Conservation (phyloP, 2,888 invertebrate species). For the Leucania comma region DNA sequence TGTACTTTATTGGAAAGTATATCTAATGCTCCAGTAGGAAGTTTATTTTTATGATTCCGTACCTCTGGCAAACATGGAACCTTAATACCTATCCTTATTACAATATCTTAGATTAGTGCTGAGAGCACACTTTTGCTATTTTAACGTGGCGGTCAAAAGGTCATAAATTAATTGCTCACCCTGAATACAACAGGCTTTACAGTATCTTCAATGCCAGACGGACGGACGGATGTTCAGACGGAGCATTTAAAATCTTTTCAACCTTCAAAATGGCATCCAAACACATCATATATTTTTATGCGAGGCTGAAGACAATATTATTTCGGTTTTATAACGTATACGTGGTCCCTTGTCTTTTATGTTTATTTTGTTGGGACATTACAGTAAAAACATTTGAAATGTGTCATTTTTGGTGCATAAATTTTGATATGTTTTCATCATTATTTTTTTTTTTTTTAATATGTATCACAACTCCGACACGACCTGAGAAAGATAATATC, state of each 20-base stretch:
- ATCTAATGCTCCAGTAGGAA: too few species aligned
- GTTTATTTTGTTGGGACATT: slow-evolving; percentile 44
- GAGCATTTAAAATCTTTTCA: slow-evolving; percentile 36
- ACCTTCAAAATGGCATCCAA: slow-evolving; percentile 40
- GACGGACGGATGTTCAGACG: too few species aligned
- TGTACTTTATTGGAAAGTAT: background rate
- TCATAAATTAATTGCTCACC: background rate
- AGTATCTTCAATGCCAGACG: background rate
- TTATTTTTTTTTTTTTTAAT: too few species aligned
- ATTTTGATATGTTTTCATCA: slow-evolving; percentile 16
- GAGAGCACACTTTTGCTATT: too few species aligned
- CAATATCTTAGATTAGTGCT: too few species aligned
- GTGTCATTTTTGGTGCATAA: slow-evolving; percentile 27
- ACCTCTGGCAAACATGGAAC: too few species aligned
- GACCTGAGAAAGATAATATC: too few species aligned
- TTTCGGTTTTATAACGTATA: slow-evolving; percentile 52
- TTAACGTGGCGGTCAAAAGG: too few species aligned
- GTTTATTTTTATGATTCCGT: too few species aligned
- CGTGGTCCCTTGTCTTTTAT: slow-evolving; percentile 49
- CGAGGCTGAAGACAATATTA: slow-evolving; percentile 41
- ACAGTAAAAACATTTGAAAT: slow-evolving; percentile 57
- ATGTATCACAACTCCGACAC: too few species aligned
- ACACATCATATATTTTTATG: slow-evolving; percentile 53
- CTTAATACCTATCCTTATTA: too few species aligned
- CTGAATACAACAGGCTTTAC: background rate